Evolutionary conservation across 2,113 vertebrate species (phyloP).

Genomic region (Eptatretus burgeri): DNA sequence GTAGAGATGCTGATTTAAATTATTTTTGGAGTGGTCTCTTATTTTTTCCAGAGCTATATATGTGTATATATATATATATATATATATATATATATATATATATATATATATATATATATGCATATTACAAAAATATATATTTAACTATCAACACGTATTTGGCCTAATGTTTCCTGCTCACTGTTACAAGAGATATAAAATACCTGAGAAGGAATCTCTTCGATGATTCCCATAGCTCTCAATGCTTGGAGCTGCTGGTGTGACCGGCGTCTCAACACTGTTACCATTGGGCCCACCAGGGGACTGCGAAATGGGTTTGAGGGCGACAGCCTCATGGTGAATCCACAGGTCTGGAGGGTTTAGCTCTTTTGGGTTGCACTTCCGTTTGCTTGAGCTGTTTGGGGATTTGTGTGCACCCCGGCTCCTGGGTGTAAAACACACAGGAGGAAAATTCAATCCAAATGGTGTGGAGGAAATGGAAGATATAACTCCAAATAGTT

Average conservation of each 20-base stretch:
- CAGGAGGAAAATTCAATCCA: not conserved
- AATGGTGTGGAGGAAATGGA: too few species aligned
- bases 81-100: not conserved
- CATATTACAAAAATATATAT: not conserved
- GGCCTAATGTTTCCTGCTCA: conserved; percentile 15
- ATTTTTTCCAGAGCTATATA: too few species aligned
- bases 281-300: conserved; percentile 22
- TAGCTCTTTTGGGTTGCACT: conserved; percentile 70
- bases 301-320: conserved; percentile 75
- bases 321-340: conserved; percentile 85
- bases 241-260: conserved; percentile 44
- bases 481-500: too few species aligned
- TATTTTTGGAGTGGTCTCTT: too few species aligned
- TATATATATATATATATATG: not conserved
- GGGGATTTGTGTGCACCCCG: conserved; percentile 31
- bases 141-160: not conserved
- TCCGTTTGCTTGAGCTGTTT: conserved; percentile 32
- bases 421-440: conserved; percentile 23
- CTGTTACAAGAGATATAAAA: conserved; percentile 55
- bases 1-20: too few species aligned
- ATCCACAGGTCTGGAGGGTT: conserved; percentile 79
- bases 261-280: conserved; percentile 29
- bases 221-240: conserved; percentile 56
- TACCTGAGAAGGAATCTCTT: conserved; percentile 57
- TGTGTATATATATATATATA: not conserved